phyloP scores from a whole-genome alignment of 2,113 vertebrate genomes.

The Eudyptes chrysolophus region DNA sequence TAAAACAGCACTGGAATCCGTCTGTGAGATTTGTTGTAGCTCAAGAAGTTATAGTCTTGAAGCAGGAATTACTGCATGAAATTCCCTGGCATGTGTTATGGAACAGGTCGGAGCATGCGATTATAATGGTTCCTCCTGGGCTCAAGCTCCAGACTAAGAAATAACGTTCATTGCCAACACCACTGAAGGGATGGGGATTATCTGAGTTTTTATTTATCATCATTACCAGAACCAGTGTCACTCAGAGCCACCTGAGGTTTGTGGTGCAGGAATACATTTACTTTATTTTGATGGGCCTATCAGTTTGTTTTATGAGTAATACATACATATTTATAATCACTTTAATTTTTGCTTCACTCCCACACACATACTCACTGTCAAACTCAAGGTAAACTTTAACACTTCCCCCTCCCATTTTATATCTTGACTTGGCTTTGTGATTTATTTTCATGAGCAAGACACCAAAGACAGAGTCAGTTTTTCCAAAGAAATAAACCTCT shows the following conservation, averaged over 20 bases:
- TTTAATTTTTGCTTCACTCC: background rate
- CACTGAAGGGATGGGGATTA: background rate
- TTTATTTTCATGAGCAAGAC: slow-evolving; percentile 29
- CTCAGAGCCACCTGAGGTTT: background rate
- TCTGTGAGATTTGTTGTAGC: background rate
- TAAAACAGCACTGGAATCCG: background rate
- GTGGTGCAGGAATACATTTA: background rate
- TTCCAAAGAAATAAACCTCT: slow-evolving; percentile 23
- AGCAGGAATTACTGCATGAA: slow-evolving; percentile 38
- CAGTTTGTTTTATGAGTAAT: background rate
- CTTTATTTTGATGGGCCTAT: background rate
- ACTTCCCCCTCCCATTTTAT: background rate
- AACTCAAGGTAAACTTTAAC: slow-evolving; percentile 40
- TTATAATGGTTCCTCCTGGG: slow-evolving; percentile 16
- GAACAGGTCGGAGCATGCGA: background rate
- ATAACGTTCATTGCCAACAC: background rate
- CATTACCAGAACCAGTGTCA: background rate
- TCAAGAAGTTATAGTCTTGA: background rate
- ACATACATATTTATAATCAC: background rate
- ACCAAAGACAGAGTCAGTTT: background rate
- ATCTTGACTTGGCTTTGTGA: background rate
- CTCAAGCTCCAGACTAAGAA: background rate
- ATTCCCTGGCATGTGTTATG: slow-evolving; percentile 38
- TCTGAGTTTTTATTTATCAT: background rate
- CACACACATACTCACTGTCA: background rate